Conservation (phyloP, 2,888 invertebrate genomes). For the Epirrita christyi region DNA sequence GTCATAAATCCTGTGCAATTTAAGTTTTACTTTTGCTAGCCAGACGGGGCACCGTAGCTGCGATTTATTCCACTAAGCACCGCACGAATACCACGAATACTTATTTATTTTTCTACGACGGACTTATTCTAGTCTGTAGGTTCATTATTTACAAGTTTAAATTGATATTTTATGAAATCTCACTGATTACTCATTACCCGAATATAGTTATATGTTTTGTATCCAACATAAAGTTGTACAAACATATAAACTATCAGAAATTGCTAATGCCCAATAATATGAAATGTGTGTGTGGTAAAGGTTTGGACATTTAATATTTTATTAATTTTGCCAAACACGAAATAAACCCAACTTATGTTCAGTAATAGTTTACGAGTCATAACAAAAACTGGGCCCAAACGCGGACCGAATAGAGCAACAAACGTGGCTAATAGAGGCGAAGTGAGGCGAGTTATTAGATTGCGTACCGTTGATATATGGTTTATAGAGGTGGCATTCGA, state of each 20-base stretch:
- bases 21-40: slow-evolving; percentile 31
- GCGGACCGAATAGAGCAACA: slow-evolving; percentile 15
- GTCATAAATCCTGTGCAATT: slow-evolving; percentile 29
- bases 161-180: background rate
- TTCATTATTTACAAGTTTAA: too few relatives aligned
- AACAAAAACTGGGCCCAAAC: slow-evolving; percentile 20
- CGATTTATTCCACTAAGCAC: slow-evolving; percentile 33
- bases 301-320: slow-evolving; percentile 14
- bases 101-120: slow-evolving; percentile 9
- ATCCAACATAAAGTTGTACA: background rate
- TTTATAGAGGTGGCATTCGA: background rate
- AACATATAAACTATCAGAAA: background rate
- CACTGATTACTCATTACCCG: background rate
- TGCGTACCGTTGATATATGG: slow-evolving; percentile 35
- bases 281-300: slow-evolving; percentile 6
- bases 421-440: slow-evolving; percentile 34
- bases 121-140: slow-evolving; percentile 3
- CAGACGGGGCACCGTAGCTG: slow-evolving; percentile 29
- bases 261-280: background rate
- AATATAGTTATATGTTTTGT: background rate
- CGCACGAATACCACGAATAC: slow-evolving; percentile 24
- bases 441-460: slow-evolving; percentile 56
- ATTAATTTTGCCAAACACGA: slow-evolving; percentile 20
- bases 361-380: slow-evolving; percentile 28
- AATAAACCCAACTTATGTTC: slow-evolving; percentile 19